These are phyloP conservation scores for Ormyrus rosae DNA, from an alignment of 2,888 invertebrate species.

Conservation along the genomic window DNA sequence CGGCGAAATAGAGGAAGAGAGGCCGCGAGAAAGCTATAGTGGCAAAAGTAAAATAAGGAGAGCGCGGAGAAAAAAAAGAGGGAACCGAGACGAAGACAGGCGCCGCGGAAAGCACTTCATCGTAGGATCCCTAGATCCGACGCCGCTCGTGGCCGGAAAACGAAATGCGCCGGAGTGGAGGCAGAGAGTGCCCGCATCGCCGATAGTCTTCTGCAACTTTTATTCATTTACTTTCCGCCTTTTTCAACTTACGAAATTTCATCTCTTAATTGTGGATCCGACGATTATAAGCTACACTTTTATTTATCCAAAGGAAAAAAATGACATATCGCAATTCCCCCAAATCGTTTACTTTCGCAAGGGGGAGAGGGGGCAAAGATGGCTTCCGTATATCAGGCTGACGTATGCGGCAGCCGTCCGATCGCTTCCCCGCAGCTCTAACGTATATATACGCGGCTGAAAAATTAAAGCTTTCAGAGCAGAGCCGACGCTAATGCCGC, in stretches of 20 bases:
- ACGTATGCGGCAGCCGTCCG: constrained; percentile 34
- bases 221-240: too few relatives aligned
- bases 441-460: too few relatives aligned
- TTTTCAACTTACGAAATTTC: too few relatives aligned
- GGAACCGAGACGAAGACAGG: constrained; percentile 3
- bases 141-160: constrained; percentile 1
- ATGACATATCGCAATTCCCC: too few relatives aligned
- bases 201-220: too few relatives aligned
- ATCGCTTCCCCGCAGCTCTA: background rate
- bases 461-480: background rate
- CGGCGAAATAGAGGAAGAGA: background rate
- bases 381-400: constrained; percentile 49
- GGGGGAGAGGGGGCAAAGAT: constrained; percentile 22
- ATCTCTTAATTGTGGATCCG: too few relatives aligned
- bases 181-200: too few relatives aligned
- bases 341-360: too few relatives aligned
- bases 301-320: too few relatives aligned
- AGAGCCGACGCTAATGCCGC: background rate
- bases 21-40: background rate
- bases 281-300: too few relatives aligned
- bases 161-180: background rate
- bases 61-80: background rate
- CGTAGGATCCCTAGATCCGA: constrained; percentile 18
- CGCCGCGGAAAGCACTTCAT: constrained; percentile 16
- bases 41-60: constrained; percentile 28